Evolutionary conservation across 1,140 invertebrate genomes (phyloP), one percentile per base, ranked within the genome.

Genomic region (Druon quercuslanigerum): DNA sequence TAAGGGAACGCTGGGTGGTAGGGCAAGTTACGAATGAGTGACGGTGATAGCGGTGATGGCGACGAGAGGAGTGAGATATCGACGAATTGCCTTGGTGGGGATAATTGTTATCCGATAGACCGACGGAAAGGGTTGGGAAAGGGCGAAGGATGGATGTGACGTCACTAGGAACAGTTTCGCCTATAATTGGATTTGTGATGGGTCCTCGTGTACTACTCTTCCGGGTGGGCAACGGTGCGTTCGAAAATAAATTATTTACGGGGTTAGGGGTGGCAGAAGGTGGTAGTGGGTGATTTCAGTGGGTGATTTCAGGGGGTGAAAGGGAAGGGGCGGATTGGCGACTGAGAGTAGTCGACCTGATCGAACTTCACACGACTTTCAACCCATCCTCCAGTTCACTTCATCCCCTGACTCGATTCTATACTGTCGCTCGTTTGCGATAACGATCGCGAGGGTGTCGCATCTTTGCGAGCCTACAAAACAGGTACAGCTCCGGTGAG

Each of bases 141-240:
- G 82, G 73, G 33, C 76, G 54, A 79, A 80, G 82, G 73, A 82
- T 83, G 73, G 75, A 83, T 83, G 80, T 82, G 80, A 85, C 76
- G 78, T 82, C 79, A 83, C 77, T 19, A 51, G 71, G 57, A 83
- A 83, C 81, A 82, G 79, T 84, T 85, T 81, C 81, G 76, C 78
- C 76, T 81, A 83, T 85, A 85, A 85, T 85, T 84, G 84, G 74
- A 85, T 79, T 79, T 83, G 75, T 75, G 84, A 83, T 85, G 77
- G 75, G 72, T 52, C 79, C 54, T 51, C 25, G 50, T 73, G 60
- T 33, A 71, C 51, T 51, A 72, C 46, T 14, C 51, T 74, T 75
- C n/a, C 46, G 54, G 40, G 50, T 50, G 50, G 72, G 56, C 60
- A 66, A 66, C 20, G n/a, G 50, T 51, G 50, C 50, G 50, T 71